Evolutionary conservation across 2,797 vertebrate genomes (phyloP).

Genomic region (Sebastes itinus): DNA sequence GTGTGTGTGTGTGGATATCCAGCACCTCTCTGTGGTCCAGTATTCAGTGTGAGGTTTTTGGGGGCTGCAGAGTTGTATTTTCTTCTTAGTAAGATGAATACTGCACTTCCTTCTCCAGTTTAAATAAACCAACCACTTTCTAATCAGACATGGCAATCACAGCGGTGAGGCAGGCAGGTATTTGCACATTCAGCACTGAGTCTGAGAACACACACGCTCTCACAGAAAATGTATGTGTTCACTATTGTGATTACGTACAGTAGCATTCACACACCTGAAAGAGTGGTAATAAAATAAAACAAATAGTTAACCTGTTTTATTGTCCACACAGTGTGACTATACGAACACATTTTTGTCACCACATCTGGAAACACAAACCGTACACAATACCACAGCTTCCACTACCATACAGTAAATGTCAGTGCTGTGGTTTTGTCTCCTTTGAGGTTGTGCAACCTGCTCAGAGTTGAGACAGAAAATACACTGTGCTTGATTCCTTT

Average conservation of each 20-base stretch:
- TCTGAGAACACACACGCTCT: background rate
- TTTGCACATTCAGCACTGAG: conserved; percentile 41
- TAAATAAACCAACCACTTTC: conserved; percentile 48
- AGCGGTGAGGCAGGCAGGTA: conserved; percentile 13
- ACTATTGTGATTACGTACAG: background rate
- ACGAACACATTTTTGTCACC: too few relatives aligned
- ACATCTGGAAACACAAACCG: background rate
- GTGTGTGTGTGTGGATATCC: background rate
- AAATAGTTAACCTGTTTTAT: background rate
- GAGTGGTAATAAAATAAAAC: background rate
- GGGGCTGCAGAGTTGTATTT: conserved; percentile 4
- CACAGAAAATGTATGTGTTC: background rate
- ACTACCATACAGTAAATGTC: background rate
- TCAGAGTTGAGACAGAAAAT: background rate
- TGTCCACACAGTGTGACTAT: too few relatives aligned
- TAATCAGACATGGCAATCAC: conserved; percentile 52
- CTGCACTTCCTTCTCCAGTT: conserved; percentile 32
- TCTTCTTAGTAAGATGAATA: conserved; percentile 21
- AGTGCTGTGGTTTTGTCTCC: background rate
- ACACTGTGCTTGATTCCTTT: background rate
- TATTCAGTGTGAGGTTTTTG: background rate
- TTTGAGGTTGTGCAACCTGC: conserved; percentile 1
- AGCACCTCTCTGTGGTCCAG: background rate
- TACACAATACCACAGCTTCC: background rate
- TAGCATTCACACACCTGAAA: background rate